These are phyloP conservation scores for Apostichopus japonicus DNA, from an alignment of 35 echinoderm and acorn worm genomes.

Conservation along the genomic window DNA sequence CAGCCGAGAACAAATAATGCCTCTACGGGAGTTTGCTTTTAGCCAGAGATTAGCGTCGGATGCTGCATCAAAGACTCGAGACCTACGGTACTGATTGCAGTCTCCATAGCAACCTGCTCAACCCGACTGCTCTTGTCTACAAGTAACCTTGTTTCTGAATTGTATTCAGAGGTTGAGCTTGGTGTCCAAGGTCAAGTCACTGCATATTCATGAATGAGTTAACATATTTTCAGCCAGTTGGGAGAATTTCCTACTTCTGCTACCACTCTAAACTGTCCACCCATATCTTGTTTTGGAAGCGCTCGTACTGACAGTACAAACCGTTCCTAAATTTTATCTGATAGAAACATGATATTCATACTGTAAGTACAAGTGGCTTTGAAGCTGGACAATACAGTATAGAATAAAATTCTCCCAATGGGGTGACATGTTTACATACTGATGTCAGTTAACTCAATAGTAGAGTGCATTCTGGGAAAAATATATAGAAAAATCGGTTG, in stretches of 20 bases:
- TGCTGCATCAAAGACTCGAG: not conserved
- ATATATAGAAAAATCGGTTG: no score
- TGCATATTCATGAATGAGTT: constrained; percentile 6
- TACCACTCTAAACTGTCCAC: not conserved
- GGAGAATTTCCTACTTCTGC: not conserved
- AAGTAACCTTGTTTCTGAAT: not conserved
- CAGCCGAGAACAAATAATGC: constrained; percentile 11
- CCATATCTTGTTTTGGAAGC: not conserved
- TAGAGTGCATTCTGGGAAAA: no score
- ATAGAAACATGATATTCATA: no score
- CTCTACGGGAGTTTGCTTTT: no score
- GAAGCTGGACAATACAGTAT: no score
- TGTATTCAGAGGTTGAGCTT: not conserved
- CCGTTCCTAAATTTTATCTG: no score
- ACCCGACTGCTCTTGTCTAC: not conserved
- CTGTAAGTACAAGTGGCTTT: no score
- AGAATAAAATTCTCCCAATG: no score
- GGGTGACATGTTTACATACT: no score
- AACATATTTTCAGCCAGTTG: not conserved
- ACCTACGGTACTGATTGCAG: not conserved
- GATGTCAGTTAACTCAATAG: no score
- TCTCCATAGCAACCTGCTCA: not conserved
- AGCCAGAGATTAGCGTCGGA: no score
- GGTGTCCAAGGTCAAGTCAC: not conserved
- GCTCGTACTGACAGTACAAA: not conserved